These are phyloP conservation scores for Melanerpes formicivorus DNA, from an alignment of 2,113 vertebrate genomes.

Conservation along the genomic window DNA sequence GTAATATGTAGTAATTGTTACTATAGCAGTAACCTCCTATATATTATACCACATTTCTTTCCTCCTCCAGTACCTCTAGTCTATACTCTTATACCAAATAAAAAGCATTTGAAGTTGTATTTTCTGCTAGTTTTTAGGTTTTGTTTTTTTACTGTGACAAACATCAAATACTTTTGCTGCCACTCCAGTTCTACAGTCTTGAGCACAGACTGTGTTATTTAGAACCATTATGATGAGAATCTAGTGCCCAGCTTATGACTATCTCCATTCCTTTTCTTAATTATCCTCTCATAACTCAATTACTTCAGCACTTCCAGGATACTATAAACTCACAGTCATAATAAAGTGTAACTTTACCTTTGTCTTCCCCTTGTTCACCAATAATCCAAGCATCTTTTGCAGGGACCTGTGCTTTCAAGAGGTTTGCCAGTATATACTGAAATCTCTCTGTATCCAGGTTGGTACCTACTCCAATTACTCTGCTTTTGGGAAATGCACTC, in stretches of 20 bases:
- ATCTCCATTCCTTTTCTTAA: neutral
- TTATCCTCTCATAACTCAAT: neutral
- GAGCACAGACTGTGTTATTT: neutral
- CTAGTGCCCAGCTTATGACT: neutral
- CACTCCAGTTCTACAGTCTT: neutral
- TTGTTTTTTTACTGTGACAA: neutral
- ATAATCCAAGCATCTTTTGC: slow-evolving; percentile 88
- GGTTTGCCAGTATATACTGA: slow-evolving; percentile 79
- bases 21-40: neutral
- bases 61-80: neutral
- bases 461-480: slow-evolving; percentile 90
- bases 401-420: slow-evolving; percentile 76
- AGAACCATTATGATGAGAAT: neutral
- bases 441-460: slow-evolving; percentile 92
- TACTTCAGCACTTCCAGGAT: neutral
- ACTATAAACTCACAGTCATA: neutral
- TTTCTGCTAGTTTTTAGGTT: neutral
- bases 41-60: neutral
- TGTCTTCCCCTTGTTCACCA: slow-evolving; percentile 92
- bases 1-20: neutral
- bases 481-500: slow-evolving; percentile 84
- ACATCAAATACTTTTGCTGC: neutral
- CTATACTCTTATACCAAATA: neutral
- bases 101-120: neutral
- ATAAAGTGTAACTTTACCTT: slow-evolving; percentile 78